Percentiles rank a stretch among this genome's conserved stretches.
Conservation (phyloP, 2,113 vertebrate genomes). For the Brachypteracias leptosomus region DNA sequence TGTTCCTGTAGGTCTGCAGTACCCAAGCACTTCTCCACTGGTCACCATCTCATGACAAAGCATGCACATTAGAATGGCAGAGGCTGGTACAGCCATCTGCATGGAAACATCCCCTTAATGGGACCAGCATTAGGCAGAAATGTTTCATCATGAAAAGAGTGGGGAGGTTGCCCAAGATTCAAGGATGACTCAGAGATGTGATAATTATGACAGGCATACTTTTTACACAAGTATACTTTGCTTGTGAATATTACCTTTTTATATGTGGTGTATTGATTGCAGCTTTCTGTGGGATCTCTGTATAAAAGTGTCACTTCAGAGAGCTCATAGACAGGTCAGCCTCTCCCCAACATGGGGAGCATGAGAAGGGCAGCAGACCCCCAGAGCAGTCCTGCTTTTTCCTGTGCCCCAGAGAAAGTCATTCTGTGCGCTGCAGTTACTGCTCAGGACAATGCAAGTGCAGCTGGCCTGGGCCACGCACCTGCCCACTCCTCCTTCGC, state of each 20-base stretch:
- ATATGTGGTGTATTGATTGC: neutral
- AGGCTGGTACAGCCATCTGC: neutral
- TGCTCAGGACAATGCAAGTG: neutral
- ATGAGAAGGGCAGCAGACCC: neutral
- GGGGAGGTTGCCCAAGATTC: neutral
- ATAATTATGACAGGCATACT: neutral
- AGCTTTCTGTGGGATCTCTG: neutral
- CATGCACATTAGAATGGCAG: neutral
- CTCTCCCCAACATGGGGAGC: fast-evolving
- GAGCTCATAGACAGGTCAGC: neutral
- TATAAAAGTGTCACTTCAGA: neutral
- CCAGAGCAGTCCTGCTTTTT: neutral
- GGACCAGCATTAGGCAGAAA: neutral
- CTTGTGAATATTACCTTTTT: neutral
- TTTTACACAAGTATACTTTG: neutral
- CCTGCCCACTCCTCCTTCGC: neutral
- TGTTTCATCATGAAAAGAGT: neutral
- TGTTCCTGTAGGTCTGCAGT: fast-evolving
- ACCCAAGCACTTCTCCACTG: neutral
- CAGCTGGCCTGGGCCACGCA: neutral
- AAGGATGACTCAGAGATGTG: neutral
- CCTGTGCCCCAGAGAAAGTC: neutral
- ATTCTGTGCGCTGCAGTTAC: fast-evolving
- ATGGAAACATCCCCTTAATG: neutral
- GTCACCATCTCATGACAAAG: neutral